A percentile compares a stretch with the other conserved stretches of the same genome.
phyloP scores from a whole-genome alignment of 1,140 invertebrate genomes.

The Potamilus streckersoni region DNA sequence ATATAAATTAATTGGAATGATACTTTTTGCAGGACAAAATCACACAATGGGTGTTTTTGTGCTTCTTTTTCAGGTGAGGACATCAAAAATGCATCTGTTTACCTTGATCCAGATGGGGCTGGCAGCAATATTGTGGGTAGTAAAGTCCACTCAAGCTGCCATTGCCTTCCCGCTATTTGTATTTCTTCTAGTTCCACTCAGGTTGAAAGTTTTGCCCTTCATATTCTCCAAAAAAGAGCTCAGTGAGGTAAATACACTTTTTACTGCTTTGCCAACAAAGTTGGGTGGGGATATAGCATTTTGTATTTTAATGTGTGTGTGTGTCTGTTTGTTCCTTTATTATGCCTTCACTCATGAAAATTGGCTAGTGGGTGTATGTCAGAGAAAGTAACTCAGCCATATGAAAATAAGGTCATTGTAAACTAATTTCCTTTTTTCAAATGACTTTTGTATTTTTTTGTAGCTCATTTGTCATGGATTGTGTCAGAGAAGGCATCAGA shows the following conservation, averaged over 20 bases:
- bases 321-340: not conserved
- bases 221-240: slow-evolving; percentile 86
- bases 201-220: slow-evolving; percentile 76
- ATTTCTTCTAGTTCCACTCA: slow-evolving; percentile 88
- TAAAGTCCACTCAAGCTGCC: slow-evolving; percentile 89
- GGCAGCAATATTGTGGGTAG: slow-evolving; percentile 82
- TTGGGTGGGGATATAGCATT: not conserved
- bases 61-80: slow-evolving; percentile 78
- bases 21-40: slow-evolving; percentile 1
- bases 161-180: slow-evolving; percentile 93
- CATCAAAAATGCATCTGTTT: slow-evolving; percentile 92
- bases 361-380: not conserved
- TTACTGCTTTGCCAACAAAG: too few species aligned
- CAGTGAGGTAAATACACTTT: slow-evolving; percentile 48
- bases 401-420: not conserved
- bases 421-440: slow-evolving; percentile 2
- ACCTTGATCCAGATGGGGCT: slow-evolving; percentile 86
- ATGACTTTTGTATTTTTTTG: not conserved
- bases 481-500: too few species aligned
- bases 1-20: not conserved
- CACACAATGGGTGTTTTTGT: slow-evolving; percentile 15
- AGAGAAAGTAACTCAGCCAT: not conserved
- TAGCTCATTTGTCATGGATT: too few species aligned
- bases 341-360: not conserved
- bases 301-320: not conserved